phyloP scores from a whole-genome alignment of 2,797 vertebrate species.

The Toxotes lorentzi region DNA sequence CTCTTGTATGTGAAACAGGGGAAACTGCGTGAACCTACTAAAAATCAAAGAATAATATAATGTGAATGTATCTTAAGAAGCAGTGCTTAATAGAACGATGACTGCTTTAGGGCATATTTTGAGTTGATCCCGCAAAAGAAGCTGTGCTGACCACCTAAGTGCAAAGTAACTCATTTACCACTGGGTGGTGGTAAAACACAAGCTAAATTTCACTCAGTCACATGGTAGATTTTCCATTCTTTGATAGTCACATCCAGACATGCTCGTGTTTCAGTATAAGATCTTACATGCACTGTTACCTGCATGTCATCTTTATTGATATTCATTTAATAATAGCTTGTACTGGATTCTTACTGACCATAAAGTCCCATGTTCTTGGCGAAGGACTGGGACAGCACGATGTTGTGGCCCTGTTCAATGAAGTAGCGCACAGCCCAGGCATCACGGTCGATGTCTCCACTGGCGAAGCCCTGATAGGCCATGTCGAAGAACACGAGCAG shows the following conservation, averaged over 20 bases:
- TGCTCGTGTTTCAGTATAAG: neutral
- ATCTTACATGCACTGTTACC: neutral
- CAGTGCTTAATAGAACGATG: too few relatives aligned
- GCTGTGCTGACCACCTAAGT: neutral
- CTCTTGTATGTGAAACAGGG: neutral
- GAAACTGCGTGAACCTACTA: neutral
- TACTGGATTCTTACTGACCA: slow-evolving; percentile 84
- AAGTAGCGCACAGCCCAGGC: slow-evolving; percentile 98
- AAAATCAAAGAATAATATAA: neutral
- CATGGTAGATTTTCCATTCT: neutral
- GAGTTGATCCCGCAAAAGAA: neutral
- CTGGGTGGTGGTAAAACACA: slow-evolving; percentile 43
- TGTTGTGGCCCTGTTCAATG: slow-evolving; percentile 94
- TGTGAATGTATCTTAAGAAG: neutral
- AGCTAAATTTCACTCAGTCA: neutral
- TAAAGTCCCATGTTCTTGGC: slow-evolving; percentile 99
- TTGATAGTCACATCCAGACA: neutral
- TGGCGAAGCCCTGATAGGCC: slow-evolving; percentile 99
- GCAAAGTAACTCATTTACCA: slow-evolving; percentile 16
- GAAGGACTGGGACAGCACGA: slow-evolving; percentile 94
- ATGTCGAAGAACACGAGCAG: slow-evolving; percentile 98
- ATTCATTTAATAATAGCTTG: neutral
- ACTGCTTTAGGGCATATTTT: neutral
- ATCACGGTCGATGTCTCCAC: slow-evolving; percentile 94
- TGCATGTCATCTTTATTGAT: neutral